These are phyloP conservation scores for Apamea anceps DNA, from an alignment of 2,888 invertebrate species.

Conservation along the genomic window DNA sequence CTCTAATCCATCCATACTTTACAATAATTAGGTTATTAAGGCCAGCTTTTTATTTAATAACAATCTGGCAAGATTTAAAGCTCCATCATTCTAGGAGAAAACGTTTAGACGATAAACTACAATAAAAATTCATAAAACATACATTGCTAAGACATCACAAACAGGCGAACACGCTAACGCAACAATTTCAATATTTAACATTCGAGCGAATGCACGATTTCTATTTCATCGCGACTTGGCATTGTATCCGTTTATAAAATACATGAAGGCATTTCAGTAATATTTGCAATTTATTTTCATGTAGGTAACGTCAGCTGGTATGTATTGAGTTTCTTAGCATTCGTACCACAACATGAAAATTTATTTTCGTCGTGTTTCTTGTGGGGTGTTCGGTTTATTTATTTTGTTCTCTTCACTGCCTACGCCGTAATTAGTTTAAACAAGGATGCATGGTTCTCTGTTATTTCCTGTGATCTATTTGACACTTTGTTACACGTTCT, in stretches of 20 bases:
- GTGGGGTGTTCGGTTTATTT: conserved; percentile 2
- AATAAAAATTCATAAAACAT: not conserved
- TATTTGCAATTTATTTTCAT: conserved; percentile 49
- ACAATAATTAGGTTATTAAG: not conserved
- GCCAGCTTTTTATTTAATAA: not conserved
- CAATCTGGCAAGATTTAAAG: not conserved
- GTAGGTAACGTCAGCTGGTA: conserved; percentile 15
- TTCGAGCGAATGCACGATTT: conserved; percentile 57
- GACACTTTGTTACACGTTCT: conserved; percentile 3
- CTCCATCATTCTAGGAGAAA: not conserved
- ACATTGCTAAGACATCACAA: conserved; percentile 42
- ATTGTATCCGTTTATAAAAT: conserved; percentile 61
- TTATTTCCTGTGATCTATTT: conserved; percentile 21
- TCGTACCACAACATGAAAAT: not conserved
- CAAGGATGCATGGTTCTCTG: not conserved
- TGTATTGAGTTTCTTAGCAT: conserved; percentile 27
- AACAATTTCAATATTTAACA: conserved; percentile 59
- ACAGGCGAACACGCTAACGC: conserved; percentile 41
- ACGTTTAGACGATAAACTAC: not conserved
- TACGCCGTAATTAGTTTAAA: conserved; percentile 21
- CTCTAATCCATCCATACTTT: not conserved
- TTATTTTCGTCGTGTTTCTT: conserved; percentile 6
- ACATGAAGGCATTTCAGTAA: conserved; percentile 38
- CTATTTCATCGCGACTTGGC: conserved; percentile 51
- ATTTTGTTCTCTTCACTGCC: conserved; percentile 4